Evolutionary conservation across 2,888 invertebrate genomes (phyloP).

Genomic region (Chrysopilus asiliformis): DNA sequence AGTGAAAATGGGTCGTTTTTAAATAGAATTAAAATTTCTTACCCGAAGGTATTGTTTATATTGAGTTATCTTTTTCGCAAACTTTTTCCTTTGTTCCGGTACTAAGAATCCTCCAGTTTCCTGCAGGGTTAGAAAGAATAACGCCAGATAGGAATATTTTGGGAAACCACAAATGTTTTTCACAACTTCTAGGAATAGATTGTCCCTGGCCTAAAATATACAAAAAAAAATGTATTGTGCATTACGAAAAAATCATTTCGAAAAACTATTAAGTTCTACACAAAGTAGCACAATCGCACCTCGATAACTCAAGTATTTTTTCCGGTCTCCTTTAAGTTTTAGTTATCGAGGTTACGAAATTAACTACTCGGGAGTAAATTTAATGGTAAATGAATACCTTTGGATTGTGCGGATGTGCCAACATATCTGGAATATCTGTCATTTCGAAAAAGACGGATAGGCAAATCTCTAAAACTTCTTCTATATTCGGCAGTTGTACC

Average conservation of each 20-base stretch:
- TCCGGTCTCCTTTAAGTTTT: too few species aligned
- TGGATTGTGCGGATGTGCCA: slow-evolving; percentile 13
- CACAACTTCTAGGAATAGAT: slow-evolving; percentile 28
- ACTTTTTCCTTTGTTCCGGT: slow-evolving; percentile 22
- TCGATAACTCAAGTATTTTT: too few species aligned
- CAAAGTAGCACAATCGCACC: too few species aligned
- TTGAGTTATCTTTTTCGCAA: slow-evolving; percentile 25
- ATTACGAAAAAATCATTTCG: not conserved
- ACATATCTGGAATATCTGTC: slow-evolving; percentile 13
- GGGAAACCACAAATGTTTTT: slow-evolving; percentile 30
- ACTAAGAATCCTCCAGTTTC: slow-evolving; percentile 36
- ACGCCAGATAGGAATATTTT: slow-evolving; percentile 37
- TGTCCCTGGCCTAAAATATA: slow-evolving; percentile 26
- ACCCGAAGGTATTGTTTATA: slow-evolving; percentile 37
- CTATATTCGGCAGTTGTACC: not conserved
- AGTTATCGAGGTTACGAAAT: not conserved
- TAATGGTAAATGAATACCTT: slow-evolving; percentile 11
- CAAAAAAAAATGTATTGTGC: slow-evolving; percentile 17
- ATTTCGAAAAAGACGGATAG: slow-evolving; percentile 9
- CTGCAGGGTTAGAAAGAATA: slow-evolving; percentile 38
- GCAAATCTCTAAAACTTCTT: not conserved
- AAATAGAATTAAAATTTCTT: slow-evolving; percentile 16
- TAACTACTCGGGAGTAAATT: not conserved
- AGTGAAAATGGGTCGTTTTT: not conserved
- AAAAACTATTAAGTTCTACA: too few species aligned